Evolutionary conservation across 2,113 vertebrate genomes (phyloP).

Genomic region (Oncorhynchus kisutch): DNA sequence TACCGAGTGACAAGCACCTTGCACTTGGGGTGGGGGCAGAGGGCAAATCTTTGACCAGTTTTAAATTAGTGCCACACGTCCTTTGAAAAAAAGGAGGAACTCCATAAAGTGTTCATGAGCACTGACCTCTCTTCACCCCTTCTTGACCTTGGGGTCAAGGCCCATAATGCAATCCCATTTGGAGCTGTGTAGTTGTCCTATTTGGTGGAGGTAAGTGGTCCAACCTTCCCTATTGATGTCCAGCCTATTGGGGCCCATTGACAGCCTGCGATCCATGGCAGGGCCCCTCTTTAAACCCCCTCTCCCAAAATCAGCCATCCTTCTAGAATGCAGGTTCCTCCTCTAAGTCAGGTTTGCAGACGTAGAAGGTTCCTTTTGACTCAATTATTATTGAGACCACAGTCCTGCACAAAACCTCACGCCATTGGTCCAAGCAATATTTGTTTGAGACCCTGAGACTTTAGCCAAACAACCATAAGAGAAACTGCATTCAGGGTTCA

Average conservation of each 20-base stretch:
- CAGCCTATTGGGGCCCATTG: too few relatives aligned
- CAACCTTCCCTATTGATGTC: too few relatives aligned
- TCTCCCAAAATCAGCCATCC: too few relatives aligned
- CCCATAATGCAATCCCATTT: conserved; percentile 57
- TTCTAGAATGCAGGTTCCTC: too few relatives aligned
- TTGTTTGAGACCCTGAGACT: conserved; percentile 1
- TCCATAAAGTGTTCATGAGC: conserved; percentile 63
- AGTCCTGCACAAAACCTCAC: too few relatives aligned
- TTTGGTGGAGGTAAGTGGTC: conserved; percentile 13
- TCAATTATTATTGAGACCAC: too few relatives aligned
- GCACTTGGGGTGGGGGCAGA: conserved; percentile 27
- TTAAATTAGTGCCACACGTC: conserved; percentile 70
- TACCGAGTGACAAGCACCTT: conserved; percentile 48
- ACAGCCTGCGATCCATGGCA: too few relatives aligned
- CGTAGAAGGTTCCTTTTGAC: too few relatives aligned
- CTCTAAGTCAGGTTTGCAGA: too few relatives aligned
- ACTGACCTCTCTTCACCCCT: conserved; percentile 55
- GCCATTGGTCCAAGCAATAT: too few relatives aligned
- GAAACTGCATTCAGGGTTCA: neutral
- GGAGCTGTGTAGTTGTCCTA: conserved; percentile 41
- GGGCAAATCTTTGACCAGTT: conserved; percentile 29
- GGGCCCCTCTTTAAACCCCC: too few relatives aligned
- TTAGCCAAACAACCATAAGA: neutral
- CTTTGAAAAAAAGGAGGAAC: conserved; percentile 57
- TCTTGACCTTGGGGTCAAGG: conserved; percentile 51